Base-by-base conservation (phyloP, 2,888 invertebrate genomes). In the Ceraclea dissimilis region DNA sequence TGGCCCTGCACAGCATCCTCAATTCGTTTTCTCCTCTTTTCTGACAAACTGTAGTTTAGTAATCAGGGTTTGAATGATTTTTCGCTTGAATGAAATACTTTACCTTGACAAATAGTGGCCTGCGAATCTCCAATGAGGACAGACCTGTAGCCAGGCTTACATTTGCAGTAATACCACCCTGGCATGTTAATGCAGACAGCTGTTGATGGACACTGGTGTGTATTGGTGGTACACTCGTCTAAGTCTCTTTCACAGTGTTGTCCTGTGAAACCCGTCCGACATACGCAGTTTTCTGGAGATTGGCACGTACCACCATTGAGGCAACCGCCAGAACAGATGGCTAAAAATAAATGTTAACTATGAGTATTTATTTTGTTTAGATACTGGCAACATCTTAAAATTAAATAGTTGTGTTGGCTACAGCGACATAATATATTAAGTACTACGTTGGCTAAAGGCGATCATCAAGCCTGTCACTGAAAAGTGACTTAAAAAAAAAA, bases 121-220 rank as follows among this genome's bases (percentile, higher is more conserved):
- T 77, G 73, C 58, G 75, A 77, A 68, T 78, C 79, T 67, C 78
- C 79, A 63, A 75, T 72, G 48, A 77, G 70, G 44, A 79, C 78
- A 58, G 82, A 80, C 18, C 82, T 79, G 74, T 86, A 93, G 2
- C 93, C 93, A 56, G 82, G 80, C 63, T 84, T 83, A 72, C 93
- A 93, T 65, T 88, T 84, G 73, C 93, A 93, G 72, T 90, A 88
- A 75, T 90, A 91, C 83, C 90, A 91, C 64, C 93, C 93, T 46
- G 90, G 90, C 80, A 88, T 88, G 74, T 93, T 93, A 71, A 90
- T 83, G 74, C 93, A 93, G 54, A 80, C 78, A 52, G 91, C 88
- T 64, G 86, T 83, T 63, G 81, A 79, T 63, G 86, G 85, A 73
- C 93, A 93, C 59, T 83, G 79, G 66, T 86, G 83, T 54, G 82